Evolutionary conservation across 2,888 invertebrate species (phyloP).

Genomic region (Magallana nippona): DNA sequence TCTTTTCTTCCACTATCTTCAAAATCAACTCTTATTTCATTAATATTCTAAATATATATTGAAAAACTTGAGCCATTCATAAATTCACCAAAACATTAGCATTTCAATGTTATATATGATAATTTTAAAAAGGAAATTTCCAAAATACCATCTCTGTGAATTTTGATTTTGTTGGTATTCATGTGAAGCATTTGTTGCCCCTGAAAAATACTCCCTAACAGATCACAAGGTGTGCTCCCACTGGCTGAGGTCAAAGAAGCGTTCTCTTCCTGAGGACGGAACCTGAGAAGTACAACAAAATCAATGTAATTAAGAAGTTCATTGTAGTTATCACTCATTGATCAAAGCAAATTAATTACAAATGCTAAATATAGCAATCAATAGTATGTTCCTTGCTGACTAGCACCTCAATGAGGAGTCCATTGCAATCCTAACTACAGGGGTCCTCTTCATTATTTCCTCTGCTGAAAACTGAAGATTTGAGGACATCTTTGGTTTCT

Average conservation of each 20-base stretch:
- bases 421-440: neutral
- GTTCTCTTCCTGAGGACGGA: slow-evolving; percentile 37
- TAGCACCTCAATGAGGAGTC: slow-evolving; percentile 6
- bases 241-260: neutral
- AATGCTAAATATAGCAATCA: neutral
- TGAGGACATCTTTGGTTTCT: neutral
- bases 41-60: too few relatives aligned
- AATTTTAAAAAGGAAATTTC: neutral
- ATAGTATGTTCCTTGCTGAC: neutral
- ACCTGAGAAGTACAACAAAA: slow-evolving; percentile 22
- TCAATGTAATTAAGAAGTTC: neutral
- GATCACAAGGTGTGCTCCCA: slow-evolving; percentile 64
- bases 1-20: too few relatives aligned
- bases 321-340: neutral
- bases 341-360: neutral
- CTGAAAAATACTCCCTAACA: slow-evolving; percentile 79
- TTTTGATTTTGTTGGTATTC: slow-evolving; percentile 75
- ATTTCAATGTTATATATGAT: neutral
- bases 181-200: slow-evolving; percentile 76
- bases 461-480: neutral
- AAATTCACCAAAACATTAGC: too few relatives aligned
- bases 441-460: slow-evolving; percentile 15
- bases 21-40: too few relatives aligned
- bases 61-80: too few relatives aligned
- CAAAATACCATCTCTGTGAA: slow-evolving; percentile 77